Evolutionary conservation across 2,888 invertebrate species (phyloP).

Genomic region (Sinodicranocentrus sp.): DNA sequence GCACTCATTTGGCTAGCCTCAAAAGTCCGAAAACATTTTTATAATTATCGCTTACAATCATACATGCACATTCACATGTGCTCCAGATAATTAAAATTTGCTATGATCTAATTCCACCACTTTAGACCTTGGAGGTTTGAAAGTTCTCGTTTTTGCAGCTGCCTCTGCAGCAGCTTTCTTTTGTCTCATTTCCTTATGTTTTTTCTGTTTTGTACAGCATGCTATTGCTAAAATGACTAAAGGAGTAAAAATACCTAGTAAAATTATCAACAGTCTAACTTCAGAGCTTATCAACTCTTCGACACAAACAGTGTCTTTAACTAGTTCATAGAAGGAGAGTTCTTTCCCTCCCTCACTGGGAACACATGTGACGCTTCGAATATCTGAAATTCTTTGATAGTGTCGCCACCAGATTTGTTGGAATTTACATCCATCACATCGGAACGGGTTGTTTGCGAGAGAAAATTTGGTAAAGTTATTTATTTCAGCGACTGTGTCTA

Average conservation of each 20-base stretch:
- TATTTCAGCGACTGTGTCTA: constrained; percentile 55
- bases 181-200: constrained; percentile 21
- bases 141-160: constrained; percentile 44
- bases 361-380: constrained; percentile 72
- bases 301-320: constrained; percentile 60
- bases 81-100: constrained; percentile 46
- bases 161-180: constrained; percentile 51
- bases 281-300: constrained; percentile 66
- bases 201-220: constrained; percentile 59
- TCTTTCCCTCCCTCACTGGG: constrained; percentile 25
- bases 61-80: neutral
- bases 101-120: constrained; percentile 65
- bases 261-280: constrained; percentile 67
- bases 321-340: constrained; percentile 61
- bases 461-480: constrained; percentile 74
- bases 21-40: too few relatives aligned
- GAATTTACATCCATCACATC: constrained; percentile 74
- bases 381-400: constrained; percentile 71
- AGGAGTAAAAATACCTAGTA: constrained; percentile 62
- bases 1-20: too few relatives aligned
- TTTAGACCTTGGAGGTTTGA: constrained; percentile 62
- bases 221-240: constrained; percentile 61
- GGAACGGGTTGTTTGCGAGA: constrained; percentile 70
- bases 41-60: too few relatives aligned
- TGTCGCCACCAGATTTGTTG: constrained; percentile 71